These are phyloP conservation scores for Drosophila colorata DNA, from an alignment of 2,888 invertebrate genomes.

Conservation along the genomic window DNA sequence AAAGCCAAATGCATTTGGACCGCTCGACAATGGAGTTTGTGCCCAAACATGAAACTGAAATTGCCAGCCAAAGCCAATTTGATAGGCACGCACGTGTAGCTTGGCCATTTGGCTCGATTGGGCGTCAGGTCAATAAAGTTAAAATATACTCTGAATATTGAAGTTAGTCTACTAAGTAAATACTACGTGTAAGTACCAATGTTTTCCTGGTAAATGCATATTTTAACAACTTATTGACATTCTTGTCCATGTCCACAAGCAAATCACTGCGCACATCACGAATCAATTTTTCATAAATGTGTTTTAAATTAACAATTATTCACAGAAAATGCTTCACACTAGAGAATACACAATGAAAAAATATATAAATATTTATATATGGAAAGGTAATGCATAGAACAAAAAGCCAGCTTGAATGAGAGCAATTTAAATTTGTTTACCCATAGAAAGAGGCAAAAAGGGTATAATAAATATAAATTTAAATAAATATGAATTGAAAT, in stretches of 20 bases:
- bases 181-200: conserved; percentile 14
- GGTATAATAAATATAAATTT: no score
- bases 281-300: conserved; percentile 17
- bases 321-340: conserved; percentile 6
- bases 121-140: conserved; percentile 27
- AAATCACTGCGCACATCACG: conserved; percentile 3
- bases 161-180: conserved; percentile 21
- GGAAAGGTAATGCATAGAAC: no score
- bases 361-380: not conserved
- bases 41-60: conserved; percentile 63
- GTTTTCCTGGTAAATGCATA: conserved; percentile 14
- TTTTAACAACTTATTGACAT: conserved; percentile 6
- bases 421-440: no score
- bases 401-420: no score
- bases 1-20: conserved; percentile 69
- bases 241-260: not conserved
- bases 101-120: conserved; percentile 39
- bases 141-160: conserved; percentile 18
- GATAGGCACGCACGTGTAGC: conserved; percentile 57
- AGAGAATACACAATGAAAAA: not conserved
- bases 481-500: no score
- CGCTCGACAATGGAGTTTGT: conserved; percentile 55
- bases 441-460: no score
- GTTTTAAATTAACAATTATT: conserved; percentile 26
- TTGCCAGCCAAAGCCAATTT: conserved; percentile 60